A percentile compares a stretch with the other conserved stretches of the same genome.
These are phyloP conservation scores for Neomonachus schauinslandi DNA, from an alignment of 2,113 vertebrate species.

Conservation along the genomic window DNA sequence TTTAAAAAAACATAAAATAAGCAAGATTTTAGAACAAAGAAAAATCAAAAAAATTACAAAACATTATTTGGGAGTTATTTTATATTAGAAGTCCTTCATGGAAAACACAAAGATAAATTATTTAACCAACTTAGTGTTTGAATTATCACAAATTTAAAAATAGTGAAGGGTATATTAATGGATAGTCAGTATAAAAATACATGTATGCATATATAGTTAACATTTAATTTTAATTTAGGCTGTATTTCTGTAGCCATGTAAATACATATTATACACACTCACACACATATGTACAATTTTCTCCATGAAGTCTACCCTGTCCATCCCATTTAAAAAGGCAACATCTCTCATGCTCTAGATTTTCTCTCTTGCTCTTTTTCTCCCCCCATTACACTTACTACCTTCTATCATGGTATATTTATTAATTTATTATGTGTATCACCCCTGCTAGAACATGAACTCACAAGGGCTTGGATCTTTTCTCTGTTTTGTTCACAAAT, in stretches of 20 bases:
- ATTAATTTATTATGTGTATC: background rate
- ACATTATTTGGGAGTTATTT: background rate
- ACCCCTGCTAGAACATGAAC: background rate
- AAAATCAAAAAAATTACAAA: background rate
- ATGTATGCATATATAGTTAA: background rate
- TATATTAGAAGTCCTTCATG: background rate
- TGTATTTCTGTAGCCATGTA: background rate
- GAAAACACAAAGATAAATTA: background rate
- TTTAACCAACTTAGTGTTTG: background rate
- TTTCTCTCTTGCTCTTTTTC: background rate
- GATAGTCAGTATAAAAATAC: background rate
- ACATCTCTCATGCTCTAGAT: background rate
- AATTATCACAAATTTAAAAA: background rate
- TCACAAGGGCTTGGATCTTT: background rate
- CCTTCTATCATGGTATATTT: background rate
- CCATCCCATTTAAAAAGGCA: background rate
- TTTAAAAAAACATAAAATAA: no score
- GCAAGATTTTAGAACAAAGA: background rate
- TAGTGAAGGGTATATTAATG: background rate
- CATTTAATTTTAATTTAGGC: background rate
- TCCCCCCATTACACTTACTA: background rate
- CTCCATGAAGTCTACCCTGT: background rate
- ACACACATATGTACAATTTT: background rate
- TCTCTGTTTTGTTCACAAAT: background rate
- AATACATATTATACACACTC: background rate